A percentile compares a stretch with the other conserved stretches of the same genome.
Evolutionary conservation across 2,797 vertebrate genomes (phyloP).

Genomic region (Luscinia luscinia): DNA sequence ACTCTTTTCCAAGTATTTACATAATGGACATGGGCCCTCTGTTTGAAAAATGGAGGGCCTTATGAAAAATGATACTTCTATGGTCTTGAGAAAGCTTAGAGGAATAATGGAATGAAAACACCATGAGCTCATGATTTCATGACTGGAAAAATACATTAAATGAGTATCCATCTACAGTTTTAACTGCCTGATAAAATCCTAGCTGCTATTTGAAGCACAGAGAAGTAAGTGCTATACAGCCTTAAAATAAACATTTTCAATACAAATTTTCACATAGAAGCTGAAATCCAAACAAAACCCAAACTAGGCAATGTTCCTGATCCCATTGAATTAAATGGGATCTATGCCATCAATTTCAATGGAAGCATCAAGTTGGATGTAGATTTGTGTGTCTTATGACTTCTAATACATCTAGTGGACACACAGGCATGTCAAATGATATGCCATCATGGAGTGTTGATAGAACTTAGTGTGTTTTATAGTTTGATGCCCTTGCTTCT

Average conservation of each 20-base stretch:
- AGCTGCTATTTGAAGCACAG: slow-evolving; percentile 49
- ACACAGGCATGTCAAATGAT: background rate
- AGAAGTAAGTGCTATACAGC: slow-evolving; percentile 37
- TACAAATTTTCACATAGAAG: slow-evolving; percentile 42
- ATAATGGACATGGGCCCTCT: background rate
- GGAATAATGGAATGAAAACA: slow-evolving; percentile 18
- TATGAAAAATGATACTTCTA: slow-evolving; percentile 4
- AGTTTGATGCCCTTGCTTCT: slow-evolving; percentile 15
- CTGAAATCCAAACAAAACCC: slow-evolving; percentile 63
- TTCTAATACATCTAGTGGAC: background rate
- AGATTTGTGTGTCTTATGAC: background rate
- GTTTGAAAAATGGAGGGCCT: slow-evolving; percentile 22
- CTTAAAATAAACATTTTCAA: slow-evolving; percentile 59
- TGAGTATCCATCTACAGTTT: slow-evolving; percentile 30
- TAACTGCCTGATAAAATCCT: slow-evolving; percentile 54
- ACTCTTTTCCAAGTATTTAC: background rate
- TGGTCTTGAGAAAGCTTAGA: background rate
- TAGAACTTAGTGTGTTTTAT: background rate
- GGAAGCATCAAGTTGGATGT: background rate
- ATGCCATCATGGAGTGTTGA: background rate
- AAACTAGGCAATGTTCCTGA: slow-evolving; percentile 58
- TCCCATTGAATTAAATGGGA: slow-evolving; percentile 65
- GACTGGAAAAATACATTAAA: slow-evolving; percentile 61
- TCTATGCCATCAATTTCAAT: slow-evolving; percentile 26
- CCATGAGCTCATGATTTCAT: slow-evolving; percentile 34